These are phyloP conservation scores for Alces alces DNA, from an alignment of 2,113 vertebrate genomes.

Conservation along the genomic window DNA sequence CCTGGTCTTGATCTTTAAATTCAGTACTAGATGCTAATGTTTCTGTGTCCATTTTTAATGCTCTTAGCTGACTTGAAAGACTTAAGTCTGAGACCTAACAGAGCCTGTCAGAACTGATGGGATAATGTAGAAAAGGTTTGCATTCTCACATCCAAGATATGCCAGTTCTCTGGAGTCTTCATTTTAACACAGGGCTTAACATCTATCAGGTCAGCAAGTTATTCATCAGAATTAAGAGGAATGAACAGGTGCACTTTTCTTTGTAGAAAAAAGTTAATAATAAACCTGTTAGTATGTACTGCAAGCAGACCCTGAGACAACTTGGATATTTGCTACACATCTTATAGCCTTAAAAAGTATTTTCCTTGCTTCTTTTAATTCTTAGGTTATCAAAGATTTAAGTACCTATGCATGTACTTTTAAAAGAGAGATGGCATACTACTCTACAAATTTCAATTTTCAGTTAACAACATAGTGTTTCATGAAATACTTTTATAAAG, in stretches of 20 bases:
- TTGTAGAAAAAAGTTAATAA: conserved; percentile 18
- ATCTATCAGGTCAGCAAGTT: neutral
- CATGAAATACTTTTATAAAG: neutral
- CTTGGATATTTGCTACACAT: neutral
- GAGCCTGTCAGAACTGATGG: conserved; percentile 44
- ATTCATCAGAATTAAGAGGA: conserved; percentile 39
- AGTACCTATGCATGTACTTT: neutral
- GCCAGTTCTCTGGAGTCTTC: neutral
- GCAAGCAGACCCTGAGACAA: neutral
- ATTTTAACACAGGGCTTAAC: conserved; percentile 14
- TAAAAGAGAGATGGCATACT: neutral
- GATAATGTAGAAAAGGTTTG: conserved; percentile 27
- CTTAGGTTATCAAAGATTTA: neutral
- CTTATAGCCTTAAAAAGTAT: neutral
- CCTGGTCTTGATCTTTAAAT: neutral
- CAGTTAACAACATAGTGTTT: neutral
- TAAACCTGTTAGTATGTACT: neutral
- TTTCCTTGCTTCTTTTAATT: neutral
- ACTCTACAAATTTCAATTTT: neutral
- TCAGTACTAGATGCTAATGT: conserved; percentile 14
- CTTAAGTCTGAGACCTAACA: conserved; percentile 49
- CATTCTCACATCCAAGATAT: neutral
- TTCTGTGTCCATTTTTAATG: conserved; percentile 41
- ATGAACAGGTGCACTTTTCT: conserved; percentile 28
- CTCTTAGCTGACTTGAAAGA: conserved; percentile 37